Percentiles rank a stretch among this genome's conserved stretches.
Conservation (phyloP, 2,797 vertebrate species). For the Sylvilagus floridanus region DNA sequence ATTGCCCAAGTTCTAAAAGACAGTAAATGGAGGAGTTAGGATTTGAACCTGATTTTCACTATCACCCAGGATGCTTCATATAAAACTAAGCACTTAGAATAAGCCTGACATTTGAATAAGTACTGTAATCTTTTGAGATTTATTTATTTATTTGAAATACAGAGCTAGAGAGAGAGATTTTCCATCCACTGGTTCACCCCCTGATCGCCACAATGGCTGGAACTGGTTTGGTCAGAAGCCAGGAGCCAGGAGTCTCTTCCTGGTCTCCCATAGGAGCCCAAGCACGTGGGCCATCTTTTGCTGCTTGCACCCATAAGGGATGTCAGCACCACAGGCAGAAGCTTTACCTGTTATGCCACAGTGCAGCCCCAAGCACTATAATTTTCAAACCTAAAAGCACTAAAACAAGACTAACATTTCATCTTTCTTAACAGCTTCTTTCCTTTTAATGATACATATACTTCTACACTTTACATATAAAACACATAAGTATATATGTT, state of each 20-base stretch:
- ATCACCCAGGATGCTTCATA: neutral
- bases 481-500: neutral
- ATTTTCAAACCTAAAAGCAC: slow-evolving; percentile 34
- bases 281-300: too few relatives aligned
- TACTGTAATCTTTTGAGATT: neutral
- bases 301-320: too few relatives aligned
- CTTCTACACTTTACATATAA: slow-evolving; percentile 26
- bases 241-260: too few relatives aligned
- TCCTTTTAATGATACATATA: neutral
- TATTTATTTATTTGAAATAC: too few relatives aligned
- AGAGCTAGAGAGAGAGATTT: too few relatives aligned
- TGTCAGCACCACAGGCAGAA: too few relatives aligned
- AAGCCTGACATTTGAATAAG: slow-evolving; percentile 6
- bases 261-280: too few relatives aligned
- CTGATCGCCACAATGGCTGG: too few relatives aligned
- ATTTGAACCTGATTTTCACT: neutral
- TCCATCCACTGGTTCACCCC: too few relatives aligned
- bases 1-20: slow-evolving; percentile 18
- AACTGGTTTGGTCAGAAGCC: too few relatives aligned
- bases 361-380: neutral
- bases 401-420: neutral
- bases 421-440: slow-evolving; percentile 10
- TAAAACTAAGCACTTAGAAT: slow-evolving; percentile 1
- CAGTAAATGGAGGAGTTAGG: neutral
- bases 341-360: too few relatives aligned